Percentiles rank a stretch among this genome's conserved stretches.
phyloP scores from a whole-genome alignment of 2,797 vertebrate genomes.

The Champsocephalus esox region DNA sequence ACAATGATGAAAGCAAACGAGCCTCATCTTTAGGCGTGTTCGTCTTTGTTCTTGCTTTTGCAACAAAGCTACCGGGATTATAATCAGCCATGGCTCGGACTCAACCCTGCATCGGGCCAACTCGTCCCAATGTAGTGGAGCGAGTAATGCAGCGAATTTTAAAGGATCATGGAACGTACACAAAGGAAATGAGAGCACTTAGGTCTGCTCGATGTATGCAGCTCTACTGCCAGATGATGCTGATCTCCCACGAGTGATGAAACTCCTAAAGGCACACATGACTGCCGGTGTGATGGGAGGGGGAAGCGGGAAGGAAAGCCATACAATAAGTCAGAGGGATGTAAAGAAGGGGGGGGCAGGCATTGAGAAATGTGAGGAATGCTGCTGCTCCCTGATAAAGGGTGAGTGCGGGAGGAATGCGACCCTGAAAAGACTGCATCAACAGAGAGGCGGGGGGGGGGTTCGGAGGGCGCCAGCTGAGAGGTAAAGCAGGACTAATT shows the following conservation, averaged over 20 bases:
- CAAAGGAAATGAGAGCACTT: neutral
- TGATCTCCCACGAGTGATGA: slow-evolving; percentile 29
- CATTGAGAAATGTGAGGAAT: slow-evolving; percentile 73
- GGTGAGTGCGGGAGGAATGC: slow-evolving; percentile 82
- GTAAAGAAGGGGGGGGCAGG: slow-evolving; percentile 10
- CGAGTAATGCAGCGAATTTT: slow-evolving; percentile 11
- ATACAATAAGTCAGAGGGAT: slow-evolving; percentile 44
- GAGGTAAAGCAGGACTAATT: slow-evolving; percentile 54
- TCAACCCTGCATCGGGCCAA: slow-evolving; percentile 16
- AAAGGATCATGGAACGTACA: slow-evolving; percentile 12
- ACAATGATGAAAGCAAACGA: neutral
- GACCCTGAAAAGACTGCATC: slow-evolving; percentile 82
- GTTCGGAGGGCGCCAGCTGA: slow-evolving; percentile 33
- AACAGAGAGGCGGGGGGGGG: slow-evolving; percentile 62
- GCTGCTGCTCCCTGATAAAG: slow-evolving; percentile 76
- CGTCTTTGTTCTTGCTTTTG: slow-evolving; percentile 48
- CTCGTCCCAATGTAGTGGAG: slow-evolving; percentile 20
- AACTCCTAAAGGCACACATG: slow-evolving; percentile 23
- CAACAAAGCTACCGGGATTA: slow-evolving; percentile 41
- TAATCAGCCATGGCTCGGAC: slow-evolving; percentile 15
- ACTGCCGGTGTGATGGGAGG: slow-evolving; percentile 32
- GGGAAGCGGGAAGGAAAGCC: slow-evolving; percentile 28
- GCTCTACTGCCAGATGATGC: slow-evolving; percentile 27
- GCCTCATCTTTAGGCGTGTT: slow-evolving; percentile 29
- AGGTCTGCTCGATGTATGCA: neutral